Evolutionary conservation across 2,888 invertebrate species (phyloP).

Genomic region (Drosophila paranaensis): DNA sequence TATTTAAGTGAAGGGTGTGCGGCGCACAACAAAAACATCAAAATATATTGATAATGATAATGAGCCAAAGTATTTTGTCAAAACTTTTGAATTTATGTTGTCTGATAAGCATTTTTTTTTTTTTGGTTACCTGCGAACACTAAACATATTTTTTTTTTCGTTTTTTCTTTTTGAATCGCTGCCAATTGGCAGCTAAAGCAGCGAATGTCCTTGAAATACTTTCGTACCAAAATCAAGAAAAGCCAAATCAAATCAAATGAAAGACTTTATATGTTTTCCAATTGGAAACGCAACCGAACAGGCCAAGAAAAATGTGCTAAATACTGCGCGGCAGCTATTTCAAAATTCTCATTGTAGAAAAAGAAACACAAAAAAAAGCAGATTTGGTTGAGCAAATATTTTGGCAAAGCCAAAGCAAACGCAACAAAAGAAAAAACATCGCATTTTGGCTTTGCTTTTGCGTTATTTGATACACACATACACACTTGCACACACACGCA

Average conservation of each 20-base stretch:
- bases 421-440: slow-evolving; percentile 31
- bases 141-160: slow-evolving; percentile 16
- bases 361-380: slow-evolving; percentile 20
- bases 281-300: slow-evolving; percentile 61
- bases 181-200: slow-evolving; percentile 56
- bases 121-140: slow-evolving; percentile 54
- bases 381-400: slow-evolving; percentile 53
- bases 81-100: slow-evolving; percentile 51
- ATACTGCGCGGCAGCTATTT: slow-evolving; percentile 46
- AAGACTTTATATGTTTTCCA: slow-evolving; percentile 41
- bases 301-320: slow-evolving; percentile 51
- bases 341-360: slow-evolving; percentile 34
- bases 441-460: slow-evolving; percentile 50
- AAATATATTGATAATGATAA: slow-evolving; percentile 24
- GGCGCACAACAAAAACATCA: slow-evolving; percentile 24
- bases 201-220: slow-evolving; percentile 73
- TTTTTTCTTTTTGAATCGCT: slow-evolving; percentile 52
- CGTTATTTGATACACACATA: slow-evolving; percentile 68
- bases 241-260: slow-evolving; percentile 49
- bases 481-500: slow-evolving; percentile 20
- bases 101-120: slow-evolving; percentile 55
- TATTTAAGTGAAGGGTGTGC: slow-evolving; percentile 45
- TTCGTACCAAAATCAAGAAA: slow-evolving; percentile 37
- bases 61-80: slow-evolving; percentile 35
- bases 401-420: slow-evolving; percentile 55